phyloP scores from a whole-genome alignment of 2,888 invertebrate genomes.

The Nysson spinosus region DNA sequence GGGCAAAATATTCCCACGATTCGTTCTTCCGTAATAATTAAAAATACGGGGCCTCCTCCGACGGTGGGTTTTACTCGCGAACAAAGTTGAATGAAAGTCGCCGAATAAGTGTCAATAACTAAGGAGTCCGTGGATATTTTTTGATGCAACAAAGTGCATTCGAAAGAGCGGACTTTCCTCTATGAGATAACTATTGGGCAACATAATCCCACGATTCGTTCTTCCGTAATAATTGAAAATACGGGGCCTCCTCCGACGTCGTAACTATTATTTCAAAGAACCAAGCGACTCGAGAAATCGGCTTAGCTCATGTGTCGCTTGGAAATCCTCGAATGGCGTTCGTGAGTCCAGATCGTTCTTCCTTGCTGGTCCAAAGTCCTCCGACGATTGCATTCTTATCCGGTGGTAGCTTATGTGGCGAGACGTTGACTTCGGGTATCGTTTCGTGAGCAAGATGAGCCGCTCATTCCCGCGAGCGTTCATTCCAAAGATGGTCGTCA shows the following conservation, averaged over 20 bases:
- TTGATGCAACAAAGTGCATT: too few species aligned
- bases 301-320: conserved; percentile 42
- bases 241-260: conserved; percentile 15
- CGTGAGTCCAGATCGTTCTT: conserved; percentile 16
- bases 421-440: conserved; percentile 16
- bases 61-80: too few species aligned
- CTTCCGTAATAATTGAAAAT: too few species aligned
- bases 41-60: too few species aligned
- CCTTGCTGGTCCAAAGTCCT: conserved; percentile 6
- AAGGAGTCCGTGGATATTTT: too few species aligned
- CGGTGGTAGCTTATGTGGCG: conserved; percentile 26
- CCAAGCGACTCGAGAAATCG: conserved; percentile 18
- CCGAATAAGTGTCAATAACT: too few species aligned
- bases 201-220: too few species aligned
- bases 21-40: too few species aligned
- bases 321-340: conserved; percentile 33
- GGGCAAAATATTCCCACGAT: too few species aligned
- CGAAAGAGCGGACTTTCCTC: too few species aligned
- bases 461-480: conserved; percentile 48
- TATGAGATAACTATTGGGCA: too few species aligned
- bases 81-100: too few species aligned
- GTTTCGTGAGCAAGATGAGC: conserved; percentile 31
- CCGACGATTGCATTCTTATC: conserved; percentile 28
- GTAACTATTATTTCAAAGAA: conserved; percentile 38
- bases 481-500: conserved; percentile 45